Evolutionary conservation across 1,140 invertebrate species (phyloP).

Genomic region (Centruroides sculpturatus): DNA sequence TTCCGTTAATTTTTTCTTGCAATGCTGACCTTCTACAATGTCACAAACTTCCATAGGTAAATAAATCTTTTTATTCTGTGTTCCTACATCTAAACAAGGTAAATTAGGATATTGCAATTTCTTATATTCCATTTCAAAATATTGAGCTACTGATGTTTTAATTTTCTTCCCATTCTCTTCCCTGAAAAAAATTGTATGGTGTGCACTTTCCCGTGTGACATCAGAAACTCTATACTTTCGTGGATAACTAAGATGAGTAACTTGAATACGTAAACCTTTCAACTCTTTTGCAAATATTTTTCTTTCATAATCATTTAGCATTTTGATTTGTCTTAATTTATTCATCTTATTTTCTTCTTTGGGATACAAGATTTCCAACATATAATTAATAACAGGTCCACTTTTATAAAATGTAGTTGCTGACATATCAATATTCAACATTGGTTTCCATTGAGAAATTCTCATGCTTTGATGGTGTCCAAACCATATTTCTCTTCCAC

Average conservation of each 20-base stretch:
- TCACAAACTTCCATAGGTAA: slow-evolving; percentile 27
- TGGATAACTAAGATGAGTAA: slow-evolving; percentile 14
- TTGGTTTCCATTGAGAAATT: slow-evolving; percentile 5
- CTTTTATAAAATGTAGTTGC: slow-evolving; percentile 13
- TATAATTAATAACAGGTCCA: slow-evolving; percentile 11
- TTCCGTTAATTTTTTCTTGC: slow-evolving; percentile 8
- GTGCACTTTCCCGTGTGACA: neutral
- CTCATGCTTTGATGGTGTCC: slow-evolving; percentile 11
- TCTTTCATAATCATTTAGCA: no score
- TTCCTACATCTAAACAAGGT: slow-evolving; percentile 25
- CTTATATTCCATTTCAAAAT: slow-evolving; percentile 4
- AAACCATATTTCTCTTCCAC: slow-evolving; percentile 14
- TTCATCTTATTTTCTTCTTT: no score
- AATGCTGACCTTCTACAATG: slow-evolving; percentile 22
- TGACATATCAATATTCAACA: slow-evolving; percentile 11
- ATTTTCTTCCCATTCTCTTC: neutral
- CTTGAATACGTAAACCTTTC: slow-evolving; percentile 11
- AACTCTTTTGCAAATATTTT: slow-evolving; percentile 5
- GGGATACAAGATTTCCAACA: neutral
- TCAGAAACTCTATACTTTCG: slow-evolving; percentile 12
- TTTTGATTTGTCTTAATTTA: no score
- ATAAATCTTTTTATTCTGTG: slow-evolving; percentile 15
- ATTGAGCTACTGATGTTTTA: slow-evolving; percentile 1
- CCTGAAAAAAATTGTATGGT: neutral
- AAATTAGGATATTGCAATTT: slow-evolving; percentile 21